A percentile compares a stretch with the other conserved stretches of the same genome.
Conservation (phyloP, 2,888 invertebrate species). For the Frankliniella fusca region DNA sequence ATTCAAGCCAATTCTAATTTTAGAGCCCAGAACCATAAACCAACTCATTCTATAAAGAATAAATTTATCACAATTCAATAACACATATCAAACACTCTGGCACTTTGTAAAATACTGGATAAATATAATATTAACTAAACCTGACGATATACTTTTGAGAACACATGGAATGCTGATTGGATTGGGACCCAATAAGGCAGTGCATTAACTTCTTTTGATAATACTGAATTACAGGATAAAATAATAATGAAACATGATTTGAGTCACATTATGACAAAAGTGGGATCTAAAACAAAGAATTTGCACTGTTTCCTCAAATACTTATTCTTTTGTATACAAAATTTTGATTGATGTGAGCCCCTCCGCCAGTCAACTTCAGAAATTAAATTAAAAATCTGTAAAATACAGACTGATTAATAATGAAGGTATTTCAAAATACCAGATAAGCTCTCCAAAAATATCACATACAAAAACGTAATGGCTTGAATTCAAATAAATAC, state of each 20-base stretch:
- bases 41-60: slow-evolving; percentile 14
- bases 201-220: background rate
- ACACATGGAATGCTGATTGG: background rate
- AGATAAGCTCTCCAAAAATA: background rate
- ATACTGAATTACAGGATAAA: slow-evolving; percentile 22
- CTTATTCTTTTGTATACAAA: background rate
- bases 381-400: background rate
- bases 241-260: background rate
- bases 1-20: slow-evolving; percentile 25
- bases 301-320: too few relatives aligned
- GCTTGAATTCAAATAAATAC: slow-evolving; percentile 25
- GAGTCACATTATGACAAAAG: background rate
- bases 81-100: slow-evolving; percentile 2
- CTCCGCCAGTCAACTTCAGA: background rate
- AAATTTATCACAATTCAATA: slow-evolving; percentile 11
- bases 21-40: slow-evolving; percentile 2
- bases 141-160: background rate
- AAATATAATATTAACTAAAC: background rate
- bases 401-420: background rate
- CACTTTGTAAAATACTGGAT: slow-evolving; percentile 23
- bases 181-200: background rate
- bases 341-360: background rate
- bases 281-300: background rate
- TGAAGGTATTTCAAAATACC: slow-evolving; percentile 8
- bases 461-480: slow-evolving; percentile 16